Evolutionary conservation across 2,797 vertebrate species (phyloP).

Genomic region (Scarus forsteni): DNA sequence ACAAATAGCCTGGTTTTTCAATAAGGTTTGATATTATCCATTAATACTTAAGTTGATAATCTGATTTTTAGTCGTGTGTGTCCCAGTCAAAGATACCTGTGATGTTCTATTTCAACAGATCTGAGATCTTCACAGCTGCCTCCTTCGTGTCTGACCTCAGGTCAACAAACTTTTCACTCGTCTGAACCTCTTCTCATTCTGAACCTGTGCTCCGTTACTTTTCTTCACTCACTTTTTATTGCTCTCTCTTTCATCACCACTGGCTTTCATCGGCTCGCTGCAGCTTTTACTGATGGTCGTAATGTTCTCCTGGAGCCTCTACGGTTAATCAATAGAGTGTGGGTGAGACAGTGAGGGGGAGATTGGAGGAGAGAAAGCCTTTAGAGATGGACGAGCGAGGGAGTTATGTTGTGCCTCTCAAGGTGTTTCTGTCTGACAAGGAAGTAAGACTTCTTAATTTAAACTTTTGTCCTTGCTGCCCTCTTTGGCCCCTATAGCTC

Average conservation of each 20-base stretch:
- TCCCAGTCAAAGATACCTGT: no score
- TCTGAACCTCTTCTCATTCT: conserved; percentile 11
- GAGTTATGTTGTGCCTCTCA: conserved; percentile 20
- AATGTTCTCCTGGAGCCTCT: conserved; percentile 20
- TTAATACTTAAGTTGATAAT: no score
- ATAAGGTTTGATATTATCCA: no score
- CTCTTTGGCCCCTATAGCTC: conserved; percentile 3
- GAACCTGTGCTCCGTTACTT: not conserved
- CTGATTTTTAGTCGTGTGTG: no score
- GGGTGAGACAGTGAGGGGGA: conserved; percentile 4
- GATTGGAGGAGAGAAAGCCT: conserved; percentile 2
- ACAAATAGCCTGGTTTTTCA: no score
- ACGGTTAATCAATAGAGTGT: conserved; percentile 60
- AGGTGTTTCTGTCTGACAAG: conserved; percentile 6
- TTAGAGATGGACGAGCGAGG: conserved; percentile 18
- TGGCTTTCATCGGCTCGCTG: conserved; percentile 25
- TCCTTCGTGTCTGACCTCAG: conserved; percentile 1
- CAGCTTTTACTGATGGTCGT: conserved; percentile 14
- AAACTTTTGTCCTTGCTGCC: not conserved
- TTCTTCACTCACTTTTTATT: conserved; percentile 22
- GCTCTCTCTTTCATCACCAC: conserved; percentile 23
- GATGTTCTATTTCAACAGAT: not conserved
- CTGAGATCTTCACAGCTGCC: not conserved
- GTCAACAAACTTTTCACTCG: not conserved
- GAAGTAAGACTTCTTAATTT: conserved; percentile 13